phyloP scores from a whole-genome alignment of 2,113 vertebrate species.

The Ibidorhyncha struthersii region DNA sequence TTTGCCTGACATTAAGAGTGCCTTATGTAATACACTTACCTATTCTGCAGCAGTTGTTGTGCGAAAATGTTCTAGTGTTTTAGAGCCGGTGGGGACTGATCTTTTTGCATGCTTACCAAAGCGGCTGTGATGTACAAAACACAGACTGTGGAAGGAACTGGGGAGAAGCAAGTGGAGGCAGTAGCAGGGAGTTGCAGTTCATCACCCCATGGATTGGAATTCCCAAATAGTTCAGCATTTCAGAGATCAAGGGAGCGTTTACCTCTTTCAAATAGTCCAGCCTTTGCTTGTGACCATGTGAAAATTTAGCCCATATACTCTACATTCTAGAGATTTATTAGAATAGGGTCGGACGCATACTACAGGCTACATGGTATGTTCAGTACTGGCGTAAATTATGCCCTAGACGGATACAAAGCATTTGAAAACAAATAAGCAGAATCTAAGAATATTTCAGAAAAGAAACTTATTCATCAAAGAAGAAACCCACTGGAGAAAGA shows the following conservation, averaged over 20 bases:
- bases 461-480: background rate
- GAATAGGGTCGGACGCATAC: background rate
- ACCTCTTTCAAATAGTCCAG: background rate
- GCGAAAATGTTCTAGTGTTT: background rate
- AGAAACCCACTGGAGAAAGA: background rate
- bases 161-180: background rate
- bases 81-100: background rate
- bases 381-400: background rate
- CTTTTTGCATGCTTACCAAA: background rate
- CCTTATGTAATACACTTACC: background rate
- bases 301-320: background rate
- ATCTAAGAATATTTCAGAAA: background rate
- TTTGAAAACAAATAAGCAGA: background rate
- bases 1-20: background rate
- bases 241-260: background rate
- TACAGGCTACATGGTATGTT: background rate
- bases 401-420: background rate
- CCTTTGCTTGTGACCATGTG: background rate
- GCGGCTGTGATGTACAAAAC: background rate
- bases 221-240: background rate
- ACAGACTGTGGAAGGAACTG: background rate
- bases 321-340: background rate
- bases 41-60: background rate
- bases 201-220: background rate
- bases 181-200: background rate